Base-by-base conservation (phyloP, 2,888 invertebrate genomes). In the Eupithecia vulgata region DNA sequence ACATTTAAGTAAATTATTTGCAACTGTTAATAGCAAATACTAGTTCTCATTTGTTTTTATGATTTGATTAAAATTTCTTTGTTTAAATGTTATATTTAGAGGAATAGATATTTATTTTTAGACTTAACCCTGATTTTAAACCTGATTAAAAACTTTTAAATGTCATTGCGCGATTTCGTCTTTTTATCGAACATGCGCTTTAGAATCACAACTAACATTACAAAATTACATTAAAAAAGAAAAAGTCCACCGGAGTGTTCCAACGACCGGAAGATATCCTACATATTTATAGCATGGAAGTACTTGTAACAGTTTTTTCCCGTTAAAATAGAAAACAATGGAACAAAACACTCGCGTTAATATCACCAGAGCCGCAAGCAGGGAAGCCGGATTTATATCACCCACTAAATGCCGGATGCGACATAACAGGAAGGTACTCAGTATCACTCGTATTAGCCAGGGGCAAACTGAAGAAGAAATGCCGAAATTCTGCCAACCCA, bases 341-440 rank as follows among this genome's bases (percentile, higher is more conserved):
- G 34, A 13, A 48, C 67, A 52, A 35, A 48, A 67, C 48, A 21
- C 15, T 67, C 67, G 17, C 67, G 48, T 67, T 67, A 52, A 67
- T 68, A 59, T 68, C 65, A 59, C 45, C 71, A 71, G 65, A 65
- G 65, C 65, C 21, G 65, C 40, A 37, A 65, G 65, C 34, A 61
- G 57, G 57, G 57, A 57, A 57, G 57, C 57, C 37, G 73, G 72
- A 75, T 72, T 75, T 75, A 75, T 70, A 68, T 30, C 67, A 59
- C 61, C 72, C 70, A 70, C 75, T 75, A 75, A 75, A 75, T 68
- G 70, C 72, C 72, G 75, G 75, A 72, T 72, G 61, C 68, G n/a
- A 21, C 25, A 1, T 57, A 13, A 3, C 71, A 69, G 74, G 71
- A 61, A 12, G 4, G 71, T n/a, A 71, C 15, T 40, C 5, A 71